Percentiles rank a stretch among this genome's conserved stretches.
These are phyloP conservation scores for Helicoverpa armigera DNA, from an alignment of 1,140 invertebrate species.

Conservation along the genomic window DNA sequence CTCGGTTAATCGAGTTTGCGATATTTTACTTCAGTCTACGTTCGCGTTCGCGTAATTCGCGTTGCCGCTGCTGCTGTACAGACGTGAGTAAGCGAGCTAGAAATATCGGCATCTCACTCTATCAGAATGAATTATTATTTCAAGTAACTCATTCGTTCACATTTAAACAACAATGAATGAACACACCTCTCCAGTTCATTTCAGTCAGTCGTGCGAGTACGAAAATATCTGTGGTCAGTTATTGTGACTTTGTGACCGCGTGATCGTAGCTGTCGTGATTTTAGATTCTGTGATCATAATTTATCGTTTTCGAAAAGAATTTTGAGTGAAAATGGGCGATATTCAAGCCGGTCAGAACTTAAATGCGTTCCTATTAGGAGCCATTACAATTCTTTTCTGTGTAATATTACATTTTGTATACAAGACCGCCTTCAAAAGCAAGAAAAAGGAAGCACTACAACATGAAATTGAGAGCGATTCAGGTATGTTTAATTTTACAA, in stretches of 20 bases:
- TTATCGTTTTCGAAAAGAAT: conserved; percentile 57
- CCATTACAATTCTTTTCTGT: conserved; percentile 70
- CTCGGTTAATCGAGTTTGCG: no score
- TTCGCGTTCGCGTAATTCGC: no score
- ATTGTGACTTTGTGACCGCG: conserved; percentile 72
- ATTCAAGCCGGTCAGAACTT: conserved; percentile 71
- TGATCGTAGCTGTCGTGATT: conserved; percentile 67
- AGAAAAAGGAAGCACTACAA: conserved; percentile 71
- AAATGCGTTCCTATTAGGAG: conserved; percentile 69
- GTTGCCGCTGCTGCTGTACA: no score
- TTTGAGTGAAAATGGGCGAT: conserved; percentile 81
- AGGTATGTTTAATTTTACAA: conserved; percentile 63
- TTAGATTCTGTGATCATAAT: conserved; percentile 51
- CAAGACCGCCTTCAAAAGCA: conserved; percentile 74
- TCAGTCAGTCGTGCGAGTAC: conserved; percentile 43
- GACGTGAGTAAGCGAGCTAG: no score
- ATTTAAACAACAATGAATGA: no score
- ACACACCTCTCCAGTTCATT: background rate
- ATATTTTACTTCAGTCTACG: no score
- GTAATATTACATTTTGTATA: conserved; percentile 77
- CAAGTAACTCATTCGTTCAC: conserved; percentile 44
- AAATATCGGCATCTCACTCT: no score
- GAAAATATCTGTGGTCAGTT: conserved; percentile 56
- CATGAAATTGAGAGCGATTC: conserved; percentile 73
- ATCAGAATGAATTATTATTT: no score